Conservation (phyloP, 2,113 vertebrate species). For the Seriola aureovittata region DNA sequence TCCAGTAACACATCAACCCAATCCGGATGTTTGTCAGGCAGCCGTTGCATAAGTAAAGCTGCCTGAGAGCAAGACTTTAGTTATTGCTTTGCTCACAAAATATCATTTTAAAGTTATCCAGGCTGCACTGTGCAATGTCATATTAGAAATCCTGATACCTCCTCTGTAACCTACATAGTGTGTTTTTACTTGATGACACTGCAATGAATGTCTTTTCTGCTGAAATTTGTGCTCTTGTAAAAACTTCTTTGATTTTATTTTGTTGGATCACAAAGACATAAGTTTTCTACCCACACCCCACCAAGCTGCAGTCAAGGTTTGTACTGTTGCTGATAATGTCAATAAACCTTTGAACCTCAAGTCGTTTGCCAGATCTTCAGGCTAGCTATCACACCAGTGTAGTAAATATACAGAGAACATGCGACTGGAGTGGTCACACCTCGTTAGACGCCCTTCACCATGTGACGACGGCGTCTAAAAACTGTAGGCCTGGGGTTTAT, state of each 20-base stretch:
- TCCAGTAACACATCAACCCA: neutral
- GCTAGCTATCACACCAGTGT: neutral
- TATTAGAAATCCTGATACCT: neutral
- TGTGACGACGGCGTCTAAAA: constrained; percentile 1
- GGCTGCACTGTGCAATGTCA: neutral
- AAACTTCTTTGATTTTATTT: neutral
- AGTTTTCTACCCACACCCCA: constrained; percentile 17
- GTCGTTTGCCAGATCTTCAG: constrained; percentile 31
- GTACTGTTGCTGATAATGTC: constrained; percentile 40
- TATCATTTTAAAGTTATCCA: neutral
- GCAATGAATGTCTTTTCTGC: neutral
- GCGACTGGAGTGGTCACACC: neutral
- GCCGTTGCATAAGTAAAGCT: constrained; percentile 23
- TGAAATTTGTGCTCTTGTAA: neutral
- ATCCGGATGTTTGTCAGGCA: neutral
- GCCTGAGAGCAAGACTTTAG: neutral
- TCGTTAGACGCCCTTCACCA: neutral
- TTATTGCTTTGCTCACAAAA: neutral
- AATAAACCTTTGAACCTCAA: constrained; percentile 80
- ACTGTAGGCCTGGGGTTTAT: neutral
- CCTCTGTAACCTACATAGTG: neutral
- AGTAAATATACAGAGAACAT: neutral
- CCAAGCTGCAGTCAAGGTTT: constrained; percentile 16
- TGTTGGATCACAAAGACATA: neutral
- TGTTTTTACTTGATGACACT: neutral